These are phyloP conservation scores for Odontamblyopus rebecca DNA, from an alignment of 2,797 vertebrate genomes.

Conservation along the genomic window DNA sequence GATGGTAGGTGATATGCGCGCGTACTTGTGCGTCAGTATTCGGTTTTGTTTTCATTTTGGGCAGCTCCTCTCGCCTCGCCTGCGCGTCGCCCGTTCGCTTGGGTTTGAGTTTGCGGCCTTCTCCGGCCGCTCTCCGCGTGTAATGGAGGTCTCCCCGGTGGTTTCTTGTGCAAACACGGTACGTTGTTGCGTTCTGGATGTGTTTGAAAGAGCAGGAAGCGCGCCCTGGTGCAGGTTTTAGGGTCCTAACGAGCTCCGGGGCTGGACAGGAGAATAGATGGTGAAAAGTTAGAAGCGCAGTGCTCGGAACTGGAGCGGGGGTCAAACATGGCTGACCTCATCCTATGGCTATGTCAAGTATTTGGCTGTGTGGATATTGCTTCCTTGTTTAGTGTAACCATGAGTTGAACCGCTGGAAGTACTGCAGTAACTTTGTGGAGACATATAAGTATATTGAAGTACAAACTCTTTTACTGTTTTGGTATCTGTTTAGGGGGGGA, in stretches of 20 bases:
- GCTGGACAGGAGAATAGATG: conserved; percentile 2
- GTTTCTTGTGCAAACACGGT: conserved; percentile 19
- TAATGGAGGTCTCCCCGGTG: conserved; percentile 23
- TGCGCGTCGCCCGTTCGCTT: too few relatives aligned
- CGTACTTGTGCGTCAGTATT: background rate
- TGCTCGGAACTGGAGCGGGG: too few relatives aligned
- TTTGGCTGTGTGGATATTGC: background rate
- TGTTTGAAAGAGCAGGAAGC: conserved; percentile 7
- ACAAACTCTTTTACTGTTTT: background rate
- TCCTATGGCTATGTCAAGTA: background rate
- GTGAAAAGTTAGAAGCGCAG: background rate
- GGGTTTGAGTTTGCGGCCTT: conserved; percentile 19
- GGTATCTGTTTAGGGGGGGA: too few relatives aligned
- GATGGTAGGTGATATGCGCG: conserved; percentile 4
- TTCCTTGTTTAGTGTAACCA: background rate
- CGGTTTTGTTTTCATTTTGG: conserved; percentile 48
- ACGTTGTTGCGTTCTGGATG: background rate
- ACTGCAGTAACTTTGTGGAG: background rate
- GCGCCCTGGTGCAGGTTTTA: background rate
- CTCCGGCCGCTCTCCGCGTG: conserved; percentile 13
- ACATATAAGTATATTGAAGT: background rate
- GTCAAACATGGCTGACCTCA: background rate
- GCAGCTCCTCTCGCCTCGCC: conserved; percentile 16
- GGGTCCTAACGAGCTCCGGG: background rate
- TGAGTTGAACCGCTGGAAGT: background rate